These are phyloP conservation scores for Dromiciops gliroides DNA, from an alignment of 2,113 vertebrate species.

Conservation along the genomic window DNA sequence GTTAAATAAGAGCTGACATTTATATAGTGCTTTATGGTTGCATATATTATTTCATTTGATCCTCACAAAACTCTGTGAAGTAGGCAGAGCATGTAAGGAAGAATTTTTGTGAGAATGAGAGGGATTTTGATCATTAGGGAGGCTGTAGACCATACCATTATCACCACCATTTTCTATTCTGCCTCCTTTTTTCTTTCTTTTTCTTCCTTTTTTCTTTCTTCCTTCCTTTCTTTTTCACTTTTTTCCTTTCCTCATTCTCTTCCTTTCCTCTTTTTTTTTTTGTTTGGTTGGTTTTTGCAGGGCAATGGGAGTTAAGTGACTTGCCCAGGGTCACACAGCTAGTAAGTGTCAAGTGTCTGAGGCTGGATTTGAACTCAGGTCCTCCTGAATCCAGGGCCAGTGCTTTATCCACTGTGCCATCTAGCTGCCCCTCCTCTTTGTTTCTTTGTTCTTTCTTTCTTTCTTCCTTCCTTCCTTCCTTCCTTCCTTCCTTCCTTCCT, in stretches of 20 bases:
- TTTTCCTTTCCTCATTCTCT: not conserved
- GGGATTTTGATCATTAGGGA: not conserved
- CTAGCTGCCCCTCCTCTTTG: not conserved
- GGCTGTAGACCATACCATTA: not conserved
- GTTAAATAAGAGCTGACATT: not conserved
- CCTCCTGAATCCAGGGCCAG: no score
- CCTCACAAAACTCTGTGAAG: not conserved
- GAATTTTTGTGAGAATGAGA: not conserved
- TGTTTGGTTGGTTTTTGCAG: no score
- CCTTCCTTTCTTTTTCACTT: not conserved
- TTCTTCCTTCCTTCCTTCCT: no score
- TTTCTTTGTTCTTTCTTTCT: not conserved
- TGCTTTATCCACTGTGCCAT: no score
- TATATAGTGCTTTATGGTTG: not conserved
- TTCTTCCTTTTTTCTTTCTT: not conserved
- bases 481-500: rapidly evolving
- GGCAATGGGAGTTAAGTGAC: no score
- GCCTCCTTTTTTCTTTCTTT: not conserved
- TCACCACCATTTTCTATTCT: not conserved
- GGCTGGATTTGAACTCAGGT: no score
- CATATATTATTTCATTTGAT: not conserved
- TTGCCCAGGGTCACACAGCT: no score
- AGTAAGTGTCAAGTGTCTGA: no score
- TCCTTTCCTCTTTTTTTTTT: not conserved
- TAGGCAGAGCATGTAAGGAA: not conserved